phyloP scores from a whole-genome alignment of 2,113 vertebrate species.

The Percopsis transmontana region DNA sequence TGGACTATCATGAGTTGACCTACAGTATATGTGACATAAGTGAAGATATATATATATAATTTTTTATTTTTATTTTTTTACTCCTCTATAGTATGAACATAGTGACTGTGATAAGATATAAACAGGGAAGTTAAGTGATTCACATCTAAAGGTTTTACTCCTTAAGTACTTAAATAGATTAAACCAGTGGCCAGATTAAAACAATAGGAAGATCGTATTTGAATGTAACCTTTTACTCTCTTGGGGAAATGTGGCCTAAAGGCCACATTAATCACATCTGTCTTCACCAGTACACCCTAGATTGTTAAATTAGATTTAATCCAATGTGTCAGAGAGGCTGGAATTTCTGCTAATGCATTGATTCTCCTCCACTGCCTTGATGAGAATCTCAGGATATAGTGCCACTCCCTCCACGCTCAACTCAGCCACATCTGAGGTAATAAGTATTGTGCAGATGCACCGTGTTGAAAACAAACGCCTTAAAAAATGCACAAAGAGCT shows the following conservation, averaged over 20 bases:
- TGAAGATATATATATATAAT: no score
- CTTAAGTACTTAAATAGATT: neutral
- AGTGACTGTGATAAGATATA: slow-evolving; percentile 2
- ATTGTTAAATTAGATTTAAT: slow-evolving; percentile 52
- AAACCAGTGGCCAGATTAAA: neutral
- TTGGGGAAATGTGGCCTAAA: slow-evolving; percentile 42
- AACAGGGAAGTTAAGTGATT: neutral
- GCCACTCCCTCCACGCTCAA: slow-evolving; percentile 45
- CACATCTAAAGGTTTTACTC: neutral
- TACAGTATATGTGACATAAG: no score
- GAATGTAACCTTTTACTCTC: slow-evolving; percentile 23
- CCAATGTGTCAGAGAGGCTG: slow-evolving; percentile 32
- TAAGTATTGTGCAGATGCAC: neutral
- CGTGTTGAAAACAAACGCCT: neutral
- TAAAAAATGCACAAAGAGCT: neutral
- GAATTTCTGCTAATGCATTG: slow-evolving; percentile 19
- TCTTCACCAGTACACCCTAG: slow-evolving; percentile 50
- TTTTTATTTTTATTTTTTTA: no score
- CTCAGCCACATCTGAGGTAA: slow-evolving; percentile 14
- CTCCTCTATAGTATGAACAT: slow-evolving; percentile 2
- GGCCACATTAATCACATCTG: slow-evolving; percentile 54
- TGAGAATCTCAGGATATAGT: slow-evolving; percentile 35
- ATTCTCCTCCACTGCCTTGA: slow-evolving; percentile 35
- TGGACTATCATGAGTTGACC: no score
- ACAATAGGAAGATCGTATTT: slow-evolving; percentile 10